phyloP scores from a whole-genome alignment of 2,888 invertebrate genomes.

The Diaprepes abbreviatus region DNA sequence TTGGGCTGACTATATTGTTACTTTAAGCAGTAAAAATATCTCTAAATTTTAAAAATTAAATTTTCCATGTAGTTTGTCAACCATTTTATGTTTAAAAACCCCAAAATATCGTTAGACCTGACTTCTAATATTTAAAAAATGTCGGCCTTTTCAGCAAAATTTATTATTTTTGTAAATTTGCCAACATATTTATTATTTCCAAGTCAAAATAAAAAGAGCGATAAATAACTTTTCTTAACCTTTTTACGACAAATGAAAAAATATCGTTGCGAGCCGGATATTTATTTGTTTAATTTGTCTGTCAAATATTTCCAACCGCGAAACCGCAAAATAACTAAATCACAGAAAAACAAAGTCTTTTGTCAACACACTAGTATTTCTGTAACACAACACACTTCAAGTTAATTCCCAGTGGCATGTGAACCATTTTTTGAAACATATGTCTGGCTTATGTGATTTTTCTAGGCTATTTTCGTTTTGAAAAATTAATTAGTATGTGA shows the following conservation, averaged over 20 bases:
- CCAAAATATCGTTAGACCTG: too few relatives aligned
- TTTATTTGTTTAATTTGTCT: constrained; percentile 31
- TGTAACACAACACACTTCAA: constrained; percentile 28
- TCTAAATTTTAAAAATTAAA: too few relatives aligned
- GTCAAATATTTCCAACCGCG: constrained; percentile 32
- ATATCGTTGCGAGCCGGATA: background rate
- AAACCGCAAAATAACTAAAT: constrained; percentile 38
- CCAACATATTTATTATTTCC: background rate
- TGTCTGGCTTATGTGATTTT: constrained; percentile 29
- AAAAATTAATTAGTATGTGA: constrained; percentile 24
- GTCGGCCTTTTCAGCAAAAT: background rate
- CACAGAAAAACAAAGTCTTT: constrained; percentile 28
- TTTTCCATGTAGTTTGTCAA: too few relatives aligned
- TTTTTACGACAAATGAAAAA: background rate
- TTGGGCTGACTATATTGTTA: too few relatives aligned
- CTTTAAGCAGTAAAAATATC: too few relatives aligned
- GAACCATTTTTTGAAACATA: constrained; percentile 25
- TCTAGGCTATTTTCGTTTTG: constrained; percentile 10
- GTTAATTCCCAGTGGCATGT: constrained; percentile 22
- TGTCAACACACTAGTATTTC: constrained; percentile 33
- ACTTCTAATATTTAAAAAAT: too few relatives aligned
- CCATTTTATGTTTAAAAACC: too few relatives aligned
- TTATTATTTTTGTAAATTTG: background rate
- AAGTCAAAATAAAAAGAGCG: constrained; percentile 2
- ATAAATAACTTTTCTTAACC: constrained; percentile 3